Evolutionary conservation across 2,888 invertebrate genomes (phyloP).

Genomic region (Lithophane ornitopus): DNA sequence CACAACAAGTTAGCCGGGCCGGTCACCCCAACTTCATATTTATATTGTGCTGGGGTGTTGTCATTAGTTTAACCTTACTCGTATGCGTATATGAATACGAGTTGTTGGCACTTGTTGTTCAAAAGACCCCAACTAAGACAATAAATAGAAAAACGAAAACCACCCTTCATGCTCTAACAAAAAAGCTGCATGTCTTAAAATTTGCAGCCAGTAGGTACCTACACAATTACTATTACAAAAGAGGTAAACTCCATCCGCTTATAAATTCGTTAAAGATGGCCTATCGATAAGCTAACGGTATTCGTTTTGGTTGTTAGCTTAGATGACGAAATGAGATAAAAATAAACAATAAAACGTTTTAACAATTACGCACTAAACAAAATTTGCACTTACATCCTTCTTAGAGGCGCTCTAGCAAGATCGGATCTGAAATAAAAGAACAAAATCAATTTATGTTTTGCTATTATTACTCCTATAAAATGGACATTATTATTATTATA

Average conservation of each 20-base stretch:
- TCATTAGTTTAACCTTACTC: neutral
- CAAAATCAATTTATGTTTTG: slow-evolving; percentile 23
- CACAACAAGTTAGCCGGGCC: neutral
- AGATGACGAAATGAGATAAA: slow-evolving; percentile 67
- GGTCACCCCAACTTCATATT: neutral
- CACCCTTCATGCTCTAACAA: neutral
- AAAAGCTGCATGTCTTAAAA: too few relatives aligned
- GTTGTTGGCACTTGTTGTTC: neutral
- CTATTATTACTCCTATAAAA: slow-evolving; percentile 11
- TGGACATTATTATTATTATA: slow-evolving; percentile 4
- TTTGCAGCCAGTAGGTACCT: too few relatives aligned
- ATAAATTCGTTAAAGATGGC: slow-evolving; percentile 78
- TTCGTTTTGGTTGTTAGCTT: slow-evolving; percentile 64
- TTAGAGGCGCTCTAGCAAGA: slow-evolving; percentile 7
- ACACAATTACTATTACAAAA: slow-evolving; percentile 74
- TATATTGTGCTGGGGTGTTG: neutral
- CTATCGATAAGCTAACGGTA: slow-evolving; percentile 77
- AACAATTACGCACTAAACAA: slow-evolving; percentile 25
- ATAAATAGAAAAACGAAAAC: neutral
- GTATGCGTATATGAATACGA: neutral
- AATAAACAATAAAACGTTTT: slow-evolving; percentile 41
- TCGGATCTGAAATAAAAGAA: slow-evolving; percentile 51
- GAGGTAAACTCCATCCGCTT: slow-evolving; percentile 71
- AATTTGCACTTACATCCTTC: slow-evolving; percentile 69
- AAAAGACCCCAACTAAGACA: neutral